These are phyloP conservation scores for Pemphigus obesinymphae DNA, from an alignment of 1,140 invertebrate species.

Conservation along the genomic window DNA sequence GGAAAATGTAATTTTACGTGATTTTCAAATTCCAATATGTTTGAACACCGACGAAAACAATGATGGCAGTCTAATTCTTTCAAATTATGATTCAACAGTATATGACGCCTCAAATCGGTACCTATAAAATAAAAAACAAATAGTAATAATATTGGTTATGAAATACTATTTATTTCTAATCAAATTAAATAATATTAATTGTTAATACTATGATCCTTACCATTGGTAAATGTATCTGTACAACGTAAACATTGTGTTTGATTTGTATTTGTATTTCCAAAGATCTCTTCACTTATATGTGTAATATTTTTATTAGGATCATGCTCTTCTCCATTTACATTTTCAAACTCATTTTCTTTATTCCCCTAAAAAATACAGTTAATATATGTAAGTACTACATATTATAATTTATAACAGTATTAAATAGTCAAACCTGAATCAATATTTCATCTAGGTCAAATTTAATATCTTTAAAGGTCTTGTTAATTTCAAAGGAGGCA, in stretches of 20 bases:
- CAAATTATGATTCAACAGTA: slow-evolving; percentile 20
- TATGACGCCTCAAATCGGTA: slow-evolving; percentile 18
- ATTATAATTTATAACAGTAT: background rate
- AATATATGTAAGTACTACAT: background rate
- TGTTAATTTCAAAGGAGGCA: background rate
- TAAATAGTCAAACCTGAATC: background rate
- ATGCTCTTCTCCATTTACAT: background rate
- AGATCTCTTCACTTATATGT: background rate
- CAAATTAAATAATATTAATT: background rate
- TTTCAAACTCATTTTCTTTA: background rate
- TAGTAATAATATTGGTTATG: background rate
- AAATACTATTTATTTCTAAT: background rate
- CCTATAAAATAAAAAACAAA: background rate
- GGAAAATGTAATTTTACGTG: slow-evolving; percentile 25
- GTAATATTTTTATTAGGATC: background rate
- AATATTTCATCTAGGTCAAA: background rate
- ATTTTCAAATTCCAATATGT: slow-evolving; percentile 31
- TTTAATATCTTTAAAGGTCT: background rate
- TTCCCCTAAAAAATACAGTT: background rate
- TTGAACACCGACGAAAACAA: slow-evolving; percentile 32
- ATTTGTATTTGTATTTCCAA: slow-evolving; percentile 16
- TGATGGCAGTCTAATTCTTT: slow-evolving; percentile 36
- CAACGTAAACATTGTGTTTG: slow-evolving; percentile 31
- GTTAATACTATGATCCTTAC: background rate
- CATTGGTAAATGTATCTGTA: background rate